phyloP scores from a whole-genome alignment of 2,888 invertebrate species.

The Drosophila quasianomalipes region DNA sequence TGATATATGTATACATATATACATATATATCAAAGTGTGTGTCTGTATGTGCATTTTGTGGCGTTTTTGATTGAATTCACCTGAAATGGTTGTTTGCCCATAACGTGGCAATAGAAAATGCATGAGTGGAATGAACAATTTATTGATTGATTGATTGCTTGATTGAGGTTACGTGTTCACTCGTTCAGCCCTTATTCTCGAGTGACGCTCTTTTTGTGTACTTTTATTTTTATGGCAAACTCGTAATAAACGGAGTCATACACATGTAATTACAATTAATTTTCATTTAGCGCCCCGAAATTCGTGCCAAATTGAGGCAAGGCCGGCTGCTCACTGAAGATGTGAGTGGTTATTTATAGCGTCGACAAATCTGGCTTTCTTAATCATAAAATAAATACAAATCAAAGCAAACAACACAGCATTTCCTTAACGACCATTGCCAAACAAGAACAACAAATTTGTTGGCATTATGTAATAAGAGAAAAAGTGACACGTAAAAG shows the following conservation, averaged over 20 bases:
- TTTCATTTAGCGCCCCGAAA: constrained; percentile 60
- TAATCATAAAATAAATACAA: constrained; percentile 63
- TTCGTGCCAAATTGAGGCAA: constrained; percentile 37
- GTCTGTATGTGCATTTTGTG: constrained; percentile 24
- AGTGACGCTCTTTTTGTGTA: constrained; percentile 1
- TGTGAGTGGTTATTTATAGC: constrained; percentile 23
- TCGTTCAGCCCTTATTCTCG: constrained; percentile 6
- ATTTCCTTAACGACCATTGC: constrained; percentile 37
- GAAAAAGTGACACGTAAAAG: background rate
- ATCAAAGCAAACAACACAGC: constrained; percentile 39
- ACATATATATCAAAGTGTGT: background rate
- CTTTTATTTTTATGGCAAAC: constrained; percentile 38
- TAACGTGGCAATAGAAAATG: constrained; percentile 53
- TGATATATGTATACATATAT: background rate
- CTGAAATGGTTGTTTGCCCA: constrained; percentile 44
- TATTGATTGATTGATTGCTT: constrained; percentile 60
- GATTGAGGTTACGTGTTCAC: constrained; percentile 26
- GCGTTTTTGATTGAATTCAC: constrained; percentile 62
- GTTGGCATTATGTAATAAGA: background rate
- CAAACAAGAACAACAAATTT: background rate
- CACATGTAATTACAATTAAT: constrained; percentile 69
- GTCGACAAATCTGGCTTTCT: constrained; percentile 52
- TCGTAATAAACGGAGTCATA: constrained; percentile 53
- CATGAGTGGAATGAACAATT: constrained; percentile 39
- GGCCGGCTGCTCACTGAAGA: background rate